Conservation (phyloP, 2,888 invertebrate genomes). For the Tuberolachnus salignus region DNA sequence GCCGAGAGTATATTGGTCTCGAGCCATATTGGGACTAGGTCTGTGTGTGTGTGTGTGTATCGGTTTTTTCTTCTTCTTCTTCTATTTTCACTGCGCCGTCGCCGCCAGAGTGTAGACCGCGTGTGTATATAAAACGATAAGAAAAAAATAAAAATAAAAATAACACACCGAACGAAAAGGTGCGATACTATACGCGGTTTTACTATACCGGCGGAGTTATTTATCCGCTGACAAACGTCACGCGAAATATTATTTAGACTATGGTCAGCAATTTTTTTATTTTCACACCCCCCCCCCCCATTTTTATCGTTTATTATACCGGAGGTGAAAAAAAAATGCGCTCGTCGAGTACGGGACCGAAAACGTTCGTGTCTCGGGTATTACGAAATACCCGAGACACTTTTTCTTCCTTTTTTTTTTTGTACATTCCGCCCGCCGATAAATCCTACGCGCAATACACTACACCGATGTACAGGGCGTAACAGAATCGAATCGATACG, state of each 20-base stretch:
- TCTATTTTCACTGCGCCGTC: no score
- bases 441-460: no score
- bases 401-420: neutral
- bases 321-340: constrained; percentile 26
- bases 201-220: neutral
- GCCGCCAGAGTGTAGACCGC: neutral
- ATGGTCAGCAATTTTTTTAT: neutral
- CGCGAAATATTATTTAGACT: constrained; percentile 38
- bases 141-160: no score
- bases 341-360: neutral
- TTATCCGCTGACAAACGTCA: constrained; percentile 32
- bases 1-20: neutral
- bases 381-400: constrained; percentile 29
- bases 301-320: constrained; percentile 28
- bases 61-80: neutral
- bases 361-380: constrained; percentile 14
- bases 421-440: neutral
- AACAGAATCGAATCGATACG: no score
- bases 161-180: neutral
- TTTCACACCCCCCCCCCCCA: neutral
- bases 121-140: no score
- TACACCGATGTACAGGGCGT: no score
- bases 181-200: no score
- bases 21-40: neutral
- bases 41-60: neutral